phyloP scores from a whole-genome alignment of 2,888 invertebrate species.

The Folsomia manolachei region DNA sequence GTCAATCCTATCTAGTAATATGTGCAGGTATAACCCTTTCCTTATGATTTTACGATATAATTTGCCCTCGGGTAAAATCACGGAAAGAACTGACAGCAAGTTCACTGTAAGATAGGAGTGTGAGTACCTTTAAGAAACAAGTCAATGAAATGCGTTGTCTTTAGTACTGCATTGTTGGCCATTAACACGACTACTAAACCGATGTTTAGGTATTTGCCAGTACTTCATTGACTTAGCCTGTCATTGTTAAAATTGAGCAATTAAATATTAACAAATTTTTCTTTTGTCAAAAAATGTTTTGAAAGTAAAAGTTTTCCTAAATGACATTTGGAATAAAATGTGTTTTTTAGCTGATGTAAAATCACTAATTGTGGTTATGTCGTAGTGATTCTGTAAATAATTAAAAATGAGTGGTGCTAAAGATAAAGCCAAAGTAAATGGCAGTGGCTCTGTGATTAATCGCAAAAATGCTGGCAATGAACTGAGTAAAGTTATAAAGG shows the following conservation, averaged over 20 bases:
- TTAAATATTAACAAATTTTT: too few species aligned
- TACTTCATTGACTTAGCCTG: not conserved
- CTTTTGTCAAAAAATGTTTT: too few species aligned
- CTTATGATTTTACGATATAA: too few species aligned
- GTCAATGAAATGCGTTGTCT: not conserved
- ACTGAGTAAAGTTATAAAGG: not conserved
- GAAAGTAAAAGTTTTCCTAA: too few species aligned
- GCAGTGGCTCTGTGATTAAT: not conserved
- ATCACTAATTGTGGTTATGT: too few species aligned
- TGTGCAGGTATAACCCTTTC: not conserved
- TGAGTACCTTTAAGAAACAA: too few species aligned
- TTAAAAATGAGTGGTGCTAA: constrained; percentile 13
- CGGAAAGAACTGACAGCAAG: not conserved
- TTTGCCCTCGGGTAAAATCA: not conserved
- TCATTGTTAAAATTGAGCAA: not conserved
- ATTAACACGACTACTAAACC: not conserved
- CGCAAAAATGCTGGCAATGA: not conserved
- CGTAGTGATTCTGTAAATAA: too few species aligned
- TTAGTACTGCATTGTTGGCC: not conserved
- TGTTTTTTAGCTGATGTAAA: too few species aligned
- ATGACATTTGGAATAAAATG: too few species aligned
- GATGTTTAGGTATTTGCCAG: not conserved
- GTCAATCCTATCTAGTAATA: not conserved
- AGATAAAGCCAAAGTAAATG: constrained; percentile 3
- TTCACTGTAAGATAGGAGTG: too few species aligned